Evolutionary conservation across 2,113 vertebrate species (phyloP), one percentile per base, ranked within the genome.

Genomic region (Hipposideros armiger): DNA sequence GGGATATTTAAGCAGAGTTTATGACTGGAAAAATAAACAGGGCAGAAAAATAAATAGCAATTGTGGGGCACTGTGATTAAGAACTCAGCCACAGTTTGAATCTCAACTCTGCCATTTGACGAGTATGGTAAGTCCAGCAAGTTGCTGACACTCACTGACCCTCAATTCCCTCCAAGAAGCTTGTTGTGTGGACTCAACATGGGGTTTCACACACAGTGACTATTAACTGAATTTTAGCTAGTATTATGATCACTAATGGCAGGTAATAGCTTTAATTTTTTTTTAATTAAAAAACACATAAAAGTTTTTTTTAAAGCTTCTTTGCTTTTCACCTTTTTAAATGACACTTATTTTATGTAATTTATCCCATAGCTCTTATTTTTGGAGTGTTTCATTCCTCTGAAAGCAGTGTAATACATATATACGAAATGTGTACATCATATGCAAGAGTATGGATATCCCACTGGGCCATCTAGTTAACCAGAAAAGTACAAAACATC

Each of bases 291-390:
- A 28, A 86, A 70, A 60, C 56, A 47, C 4, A 58, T 81, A 83
- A 86, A 94, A 11, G 50, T 36, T 36, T 36, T 36, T 36, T 36
- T 36, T 36, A 50, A 17, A 15, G 9, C 32, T 91, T 91, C 56
- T 82, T 93, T 91, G 22, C 7, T 67, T 80, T 95, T 74, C 22
- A 47, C 47, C 26, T 80, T 94, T 72, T 72, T 50, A 74, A 28
- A 85, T 47, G 36, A 77, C 11, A 78, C 5, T 80, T 97, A 81
- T 97, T 97, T 92, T 97, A 96, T 60, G 91, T 87, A 97, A 90
- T 97, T 97, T 3, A 95, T 96, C 98, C 91, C 73, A 91, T 92
- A 95, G 95, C 50, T 98, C 90, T 96, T 72, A 70, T 73, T 96
- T 54, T 66, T 95, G 81, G 58, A 96, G 28, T 20, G 69, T 47